Conservation (phyloP, 2,888 invertebrate species). For the Coelinius sp. region DNA sequence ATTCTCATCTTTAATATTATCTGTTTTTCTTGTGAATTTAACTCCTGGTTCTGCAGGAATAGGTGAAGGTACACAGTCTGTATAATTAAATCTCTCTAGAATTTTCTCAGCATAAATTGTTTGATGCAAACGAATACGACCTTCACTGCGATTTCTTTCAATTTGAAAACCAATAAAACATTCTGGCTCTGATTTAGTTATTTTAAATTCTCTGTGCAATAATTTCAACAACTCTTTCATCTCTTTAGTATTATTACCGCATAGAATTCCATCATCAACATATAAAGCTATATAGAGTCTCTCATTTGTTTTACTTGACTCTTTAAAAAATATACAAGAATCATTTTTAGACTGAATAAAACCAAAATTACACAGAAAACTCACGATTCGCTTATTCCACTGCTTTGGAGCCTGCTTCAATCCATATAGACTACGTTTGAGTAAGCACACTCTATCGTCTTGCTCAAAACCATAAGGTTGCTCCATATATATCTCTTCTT, state of each 20-base stretch:
- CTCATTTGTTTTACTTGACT: background rate
- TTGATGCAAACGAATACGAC: too few species aligned
- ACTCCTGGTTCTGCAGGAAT: conserved; percentile 33
- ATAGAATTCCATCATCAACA: background rate
- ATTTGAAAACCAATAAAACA: conserved; percentile 36
- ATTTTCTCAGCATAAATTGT: too few species aligned
- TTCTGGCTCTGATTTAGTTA: conserved; percentile 29
- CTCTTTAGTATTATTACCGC: background rate
- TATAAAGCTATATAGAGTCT: background rate
- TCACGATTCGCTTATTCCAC: background rate
- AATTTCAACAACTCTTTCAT: background rate
- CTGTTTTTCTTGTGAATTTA: conserved; percentile 24
- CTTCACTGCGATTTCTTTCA: too few species aligned
- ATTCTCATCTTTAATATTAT: conserved; percentile 23
- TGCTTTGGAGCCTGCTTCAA: background rate
- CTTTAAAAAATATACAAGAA: background rate
- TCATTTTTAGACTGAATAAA: background rate
- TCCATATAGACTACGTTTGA: background rate
- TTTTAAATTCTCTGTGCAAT: conserved; percentile 35
- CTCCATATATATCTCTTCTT: background rate
- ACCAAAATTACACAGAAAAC: background rate
- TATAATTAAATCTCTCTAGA: too few species aligned
- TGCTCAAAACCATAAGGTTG: background rate
- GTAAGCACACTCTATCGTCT: background rate
- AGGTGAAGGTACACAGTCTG: too few species aligned